Percentiles rank a stretch among this genome's conserved stretches.
These are phyloP conservation scores for Cantharis nigra DNA, from an alignment of 2,888 invertebrate genomes.

Conservation along the genomic window DNA sequence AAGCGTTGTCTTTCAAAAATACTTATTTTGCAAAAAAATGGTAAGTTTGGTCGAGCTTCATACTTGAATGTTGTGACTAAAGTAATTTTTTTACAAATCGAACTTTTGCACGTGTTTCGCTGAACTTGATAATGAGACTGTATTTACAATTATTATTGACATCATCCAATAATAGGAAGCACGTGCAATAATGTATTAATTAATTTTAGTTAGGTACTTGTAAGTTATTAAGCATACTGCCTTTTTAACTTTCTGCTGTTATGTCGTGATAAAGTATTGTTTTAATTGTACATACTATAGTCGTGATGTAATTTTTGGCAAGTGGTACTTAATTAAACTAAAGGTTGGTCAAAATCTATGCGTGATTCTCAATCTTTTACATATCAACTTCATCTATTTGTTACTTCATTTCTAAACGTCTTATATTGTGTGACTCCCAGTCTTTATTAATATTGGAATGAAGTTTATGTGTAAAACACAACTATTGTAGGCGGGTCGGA, in stretches of 20 bases:
- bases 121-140: neutral
- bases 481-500: constrained; percentile 19
- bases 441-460: constrained; percentile 13
- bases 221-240: neutral
- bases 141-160: neutral
- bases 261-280: neutral
- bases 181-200: neutral
- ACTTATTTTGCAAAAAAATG: neutral
- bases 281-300: neutral
- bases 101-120: neutral
- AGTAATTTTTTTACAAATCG: neutral
- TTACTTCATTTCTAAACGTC: neutral
- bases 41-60: neutral
- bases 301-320: constrained; percentile 22
- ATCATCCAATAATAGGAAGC: neutral
- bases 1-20: neutral
- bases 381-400: constrained; percentile 29
- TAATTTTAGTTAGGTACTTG: neutral
- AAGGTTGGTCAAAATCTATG: constrained; percentile 15
- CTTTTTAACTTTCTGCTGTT: neutral
- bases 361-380: constrained; percentile 19
- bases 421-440: neutral
- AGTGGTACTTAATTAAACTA: constrained; percentile 11
- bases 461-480: constrained; percentile 28
- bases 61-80: neutral